Evolutionary conservation across 1,140 invertebrate species (phyloP), one percentile per base, ranked within the genome.

Genomic region (Atta texana): DNA sequence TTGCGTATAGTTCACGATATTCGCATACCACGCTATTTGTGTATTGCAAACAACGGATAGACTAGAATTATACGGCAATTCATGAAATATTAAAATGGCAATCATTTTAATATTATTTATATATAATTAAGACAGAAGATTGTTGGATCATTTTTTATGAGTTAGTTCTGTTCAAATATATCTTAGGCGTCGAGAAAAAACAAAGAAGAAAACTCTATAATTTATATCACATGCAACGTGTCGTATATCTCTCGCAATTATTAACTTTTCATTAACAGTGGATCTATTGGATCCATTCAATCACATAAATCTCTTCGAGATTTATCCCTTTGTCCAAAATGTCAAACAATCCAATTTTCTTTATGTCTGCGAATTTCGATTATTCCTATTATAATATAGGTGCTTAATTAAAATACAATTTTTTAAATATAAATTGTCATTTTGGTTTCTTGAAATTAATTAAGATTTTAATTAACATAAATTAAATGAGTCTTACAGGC

Each of bases 101-200:
- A 72, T 59, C 53, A 61, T 21, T 49, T 49, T 84, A 55, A 51
- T 61, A 12, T 10, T 44, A 44, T 0, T 0, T 10, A 44, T 44
- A 44, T 3, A 12, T 44, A 44, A 1, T 28, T 8, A 49, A 57
- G 53, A 12, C 10, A 14, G 14, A 57, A 71, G 34, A 49, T 55
- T 59, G 64, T 39, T 10, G 34, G 10, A 44, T 72, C 16, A 59
- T 72, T 81, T 71, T 21, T 68, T 39, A 71, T 51, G 14, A 66
- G 44, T 63, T 53, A 51, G 18, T 81, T 44, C 51, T 44, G n/a
- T 78, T 81, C 71, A 81, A 44, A 44, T 57, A 57, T 16, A 34
- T 34, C 8, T 44, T 31, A 44, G 16, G 21, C 59, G 14, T n/a
- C 16, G 21, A 16, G n/a, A 80, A 31, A 34, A 55, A 21, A 39